These are phyloP conservation scores for Scomber scombrus DNA, from an alignment of 2,113 vertebrate genomes.

Conservation along the genomic window DNA sequence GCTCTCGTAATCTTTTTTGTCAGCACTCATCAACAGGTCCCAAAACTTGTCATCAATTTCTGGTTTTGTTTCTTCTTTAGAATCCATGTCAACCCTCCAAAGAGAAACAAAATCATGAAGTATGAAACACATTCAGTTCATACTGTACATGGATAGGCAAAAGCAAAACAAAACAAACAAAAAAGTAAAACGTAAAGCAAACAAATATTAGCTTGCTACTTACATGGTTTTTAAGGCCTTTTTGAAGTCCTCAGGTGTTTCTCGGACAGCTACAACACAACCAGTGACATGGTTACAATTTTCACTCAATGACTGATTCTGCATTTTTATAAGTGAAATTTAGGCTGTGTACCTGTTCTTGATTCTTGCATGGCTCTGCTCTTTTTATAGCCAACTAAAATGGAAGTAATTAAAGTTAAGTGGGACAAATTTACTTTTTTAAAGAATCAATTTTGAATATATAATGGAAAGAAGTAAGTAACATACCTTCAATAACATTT, in stretches of 20 bases:
- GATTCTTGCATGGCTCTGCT: constrained; percentile 81
- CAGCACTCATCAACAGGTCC: constrained; percentile 89
- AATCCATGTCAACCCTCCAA: constrained; percentile 54
- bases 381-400: constrained; percentile 90
- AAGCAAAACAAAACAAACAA: background rate
- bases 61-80: constrained; percentile 54
- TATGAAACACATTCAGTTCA: background rate
- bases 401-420: background rate
- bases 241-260: constrained; percentile 77
- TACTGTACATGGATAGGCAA: background rate
- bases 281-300: background rate
- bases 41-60: constrained; percentile 86
- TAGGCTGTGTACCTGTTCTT: constrained; percentile 69
- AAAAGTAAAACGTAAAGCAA: too few relatives aligned
- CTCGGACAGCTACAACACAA: constrained; percentile 69
- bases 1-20: constrained; percentile 89
- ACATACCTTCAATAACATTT: constrained; percentile 89
- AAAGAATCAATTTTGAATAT: background rate
- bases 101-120: background rate
- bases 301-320: background rate
- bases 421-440: background rate
- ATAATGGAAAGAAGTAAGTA: background rate
- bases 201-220: constrained; percentile 7
- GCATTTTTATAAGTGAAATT: background rate
- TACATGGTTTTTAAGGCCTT: constrained; percentile 72